Evolutionary conservation across 2,797 vertebrate genomes (phyloP).

Genomic region (Myotis vivesi): DNA sequence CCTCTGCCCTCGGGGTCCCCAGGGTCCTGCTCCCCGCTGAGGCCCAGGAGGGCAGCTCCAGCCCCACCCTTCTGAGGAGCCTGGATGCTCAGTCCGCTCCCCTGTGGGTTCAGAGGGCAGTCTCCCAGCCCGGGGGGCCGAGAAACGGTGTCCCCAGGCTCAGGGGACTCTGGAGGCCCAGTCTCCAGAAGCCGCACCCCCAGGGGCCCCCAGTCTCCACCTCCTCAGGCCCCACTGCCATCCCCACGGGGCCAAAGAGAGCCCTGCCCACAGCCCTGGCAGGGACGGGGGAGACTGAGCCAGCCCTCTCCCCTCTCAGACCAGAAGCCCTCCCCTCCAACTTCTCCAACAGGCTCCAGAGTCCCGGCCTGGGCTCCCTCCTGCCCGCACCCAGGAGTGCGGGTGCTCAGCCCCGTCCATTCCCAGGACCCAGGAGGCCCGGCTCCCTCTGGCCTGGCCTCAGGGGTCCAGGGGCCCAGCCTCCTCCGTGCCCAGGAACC

Average conservation of each 20-base stretch:
- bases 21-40: neutral
- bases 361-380: neutral
- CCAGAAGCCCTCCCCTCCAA: neutral
- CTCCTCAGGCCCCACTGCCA: neutral
- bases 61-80: neutral
- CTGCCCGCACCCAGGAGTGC: neutral
- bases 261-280: neutral
- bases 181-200: neutral
- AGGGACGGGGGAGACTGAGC: neutral
- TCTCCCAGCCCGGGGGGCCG: neutral
- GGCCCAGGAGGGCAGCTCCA: neutral
- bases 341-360: neutral
- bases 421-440: neutral
- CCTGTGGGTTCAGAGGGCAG: neutral
- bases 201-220: neutral
- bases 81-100: neutral
- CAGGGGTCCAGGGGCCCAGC: neutral
- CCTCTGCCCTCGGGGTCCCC: constrained; percentile 10
- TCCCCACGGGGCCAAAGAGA: neutral
- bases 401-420: neutral
- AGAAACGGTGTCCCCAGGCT: neutral
- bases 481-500: neutral
- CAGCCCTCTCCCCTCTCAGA: neutral
- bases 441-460: neutral
- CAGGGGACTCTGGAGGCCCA: neutral